Evolutionary conservation across 2,888 invertebrate species (phyloP).

Genomic region (Oxycera nigricornis): DNA sequence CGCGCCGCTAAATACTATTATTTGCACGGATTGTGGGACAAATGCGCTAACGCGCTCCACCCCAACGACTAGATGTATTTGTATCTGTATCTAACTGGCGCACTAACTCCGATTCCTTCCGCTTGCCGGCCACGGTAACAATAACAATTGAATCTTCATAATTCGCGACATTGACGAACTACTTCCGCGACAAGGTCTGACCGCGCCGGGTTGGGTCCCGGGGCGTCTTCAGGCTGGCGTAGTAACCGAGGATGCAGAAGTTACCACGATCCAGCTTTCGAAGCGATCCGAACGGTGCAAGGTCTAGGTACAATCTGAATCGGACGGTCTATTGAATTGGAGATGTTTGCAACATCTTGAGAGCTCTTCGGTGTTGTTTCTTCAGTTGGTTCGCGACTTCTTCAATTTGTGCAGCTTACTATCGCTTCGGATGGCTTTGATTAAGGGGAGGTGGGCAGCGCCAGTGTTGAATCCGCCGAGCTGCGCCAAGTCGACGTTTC

Average conservation of each 20-base stretch:
- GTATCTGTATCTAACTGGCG: neutral
- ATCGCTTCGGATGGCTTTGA: neutral
- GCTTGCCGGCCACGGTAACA: neutral
- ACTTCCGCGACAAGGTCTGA: constrained; percentile 13
- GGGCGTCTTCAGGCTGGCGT: neutral
- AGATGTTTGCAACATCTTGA: constrained; percentile 17
- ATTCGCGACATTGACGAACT: constrained; percentile 33
- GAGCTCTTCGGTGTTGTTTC: constrained; percentile 10
- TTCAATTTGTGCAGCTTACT: constrained; percentile 15
- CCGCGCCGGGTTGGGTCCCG: neutral
- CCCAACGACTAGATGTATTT: too few relatives aligned
- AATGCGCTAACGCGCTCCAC: neutral
- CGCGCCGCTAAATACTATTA: neutral
- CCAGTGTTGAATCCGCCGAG: neutral
- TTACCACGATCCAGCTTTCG: neutral
- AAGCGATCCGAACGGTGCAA: constrained; percentile 26
- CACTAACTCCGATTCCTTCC: neutral
- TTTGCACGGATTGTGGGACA: neutral
- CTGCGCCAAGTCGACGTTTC: neutral
- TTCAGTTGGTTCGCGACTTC: neutral
- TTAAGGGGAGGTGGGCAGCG: neutral
- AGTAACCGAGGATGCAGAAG: neutral
- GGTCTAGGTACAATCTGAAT: constrained; percentile 32
- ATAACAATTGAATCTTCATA: constrained; percentile 27
- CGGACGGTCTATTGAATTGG: constrained; percentile 13